Base-by-base conservation (phyloP, 2,113 vertebrate species). In the Scalopus aquaticus region DNA sequence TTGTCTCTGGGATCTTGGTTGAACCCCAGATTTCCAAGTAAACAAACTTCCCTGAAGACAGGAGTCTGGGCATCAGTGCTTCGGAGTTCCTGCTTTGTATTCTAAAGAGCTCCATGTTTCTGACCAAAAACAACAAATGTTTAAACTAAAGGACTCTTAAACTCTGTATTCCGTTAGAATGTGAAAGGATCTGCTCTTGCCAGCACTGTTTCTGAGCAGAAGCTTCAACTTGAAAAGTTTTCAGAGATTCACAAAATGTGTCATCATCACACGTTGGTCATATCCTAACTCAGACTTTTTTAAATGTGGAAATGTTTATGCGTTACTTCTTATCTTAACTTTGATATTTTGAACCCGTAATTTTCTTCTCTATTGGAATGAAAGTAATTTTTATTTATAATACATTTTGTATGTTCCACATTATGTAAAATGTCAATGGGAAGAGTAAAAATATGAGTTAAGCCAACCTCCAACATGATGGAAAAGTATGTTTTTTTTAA, bases 291-390 rank as follows among this genome's bases (percentile, higher is more conserved):
- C 49, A 39, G 10, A n/a, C 46, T 62, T 81, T 94, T 65, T 54
- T 8, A 84, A 93, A 78, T 67, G 3, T 16, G 37, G 30, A 88
- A 86, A 56, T 42, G 39, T 94, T 69, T 62, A 35, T 77, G 17
- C 69, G 11, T 78, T 94, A 90, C 70, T 76, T 86, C 24, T 82
- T 95, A 85, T 88, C 95, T 44, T 84, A 91, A 96, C 92, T 62
- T 88, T 94, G 12, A 69, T 70, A 88, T 91, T 95, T 95, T 92
- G 46, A 44, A 73, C 20, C 72, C 82, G 1, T 78, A 69, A 77
- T 96, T 94, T 93, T 93, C 69, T 90, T 84, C 54, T 92, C 82
- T 56, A 64, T 78, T 94, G 49, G 13, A 88, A 91, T 83, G 64
- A 91, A 94, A 95, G 69, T 85, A 85, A 60, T 76, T 94, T 93